These are phyloP conservation scores for Polyergus mexicanus DNA, from an alignment of 1,140 invertebrate species.

Conservation along the genomic window DNA sequence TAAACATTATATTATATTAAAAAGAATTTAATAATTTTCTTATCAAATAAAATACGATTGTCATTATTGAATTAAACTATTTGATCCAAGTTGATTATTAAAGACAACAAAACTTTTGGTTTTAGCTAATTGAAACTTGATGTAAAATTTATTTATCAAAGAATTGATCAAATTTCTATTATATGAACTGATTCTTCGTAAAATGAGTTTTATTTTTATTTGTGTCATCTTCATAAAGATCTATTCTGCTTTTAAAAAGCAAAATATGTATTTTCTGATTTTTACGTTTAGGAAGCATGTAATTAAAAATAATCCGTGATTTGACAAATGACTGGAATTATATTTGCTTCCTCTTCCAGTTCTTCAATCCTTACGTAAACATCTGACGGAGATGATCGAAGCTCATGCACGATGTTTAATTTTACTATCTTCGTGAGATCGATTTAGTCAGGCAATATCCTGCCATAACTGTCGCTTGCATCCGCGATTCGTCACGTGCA, in stretches of 20 bases:
- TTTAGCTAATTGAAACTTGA: background rate
- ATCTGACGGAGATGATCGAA: background rate
- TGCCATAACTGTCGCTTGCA: background rate
- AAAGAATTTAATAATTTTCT: background rate
- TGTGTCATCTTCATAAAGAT: background rate
- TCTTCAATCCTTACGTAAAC: conserved; percentile 35
- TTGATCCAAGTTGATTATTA: background rate
- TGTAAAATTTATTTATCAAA: background rate
- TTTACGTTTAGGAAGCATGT: background rate
- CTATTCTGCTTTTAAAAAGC: background rate
- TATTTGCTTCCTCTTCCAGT: conserved; percentile 2
- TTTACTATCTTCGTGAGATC: conserved; percentile 32
- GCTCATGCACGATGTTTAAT: conserved; percentile 28
- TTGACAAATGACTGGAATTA: conserved; percentile 40
- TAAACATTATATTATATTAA: background rate
- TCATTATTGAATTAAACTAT: background rate
- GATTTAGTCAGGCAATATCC: conserved; percentile 52
- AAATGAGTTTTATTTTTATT: background rate
- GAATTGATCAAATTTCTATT: background rate
- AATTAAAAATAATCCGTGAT: conserved; percentile 42
- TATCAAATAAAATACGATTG: background rate
- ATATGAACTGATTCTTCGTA: background rate
- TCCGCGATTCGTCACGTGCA: conserved; percentile 40
- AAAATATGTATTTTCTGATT: background rate
- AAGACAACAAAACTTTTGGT: background rate